Evolutionary conservation across 2,888 invertebrate genomes (phyloP).

Genomic region (Minunthozetes semirufus): DNA sequence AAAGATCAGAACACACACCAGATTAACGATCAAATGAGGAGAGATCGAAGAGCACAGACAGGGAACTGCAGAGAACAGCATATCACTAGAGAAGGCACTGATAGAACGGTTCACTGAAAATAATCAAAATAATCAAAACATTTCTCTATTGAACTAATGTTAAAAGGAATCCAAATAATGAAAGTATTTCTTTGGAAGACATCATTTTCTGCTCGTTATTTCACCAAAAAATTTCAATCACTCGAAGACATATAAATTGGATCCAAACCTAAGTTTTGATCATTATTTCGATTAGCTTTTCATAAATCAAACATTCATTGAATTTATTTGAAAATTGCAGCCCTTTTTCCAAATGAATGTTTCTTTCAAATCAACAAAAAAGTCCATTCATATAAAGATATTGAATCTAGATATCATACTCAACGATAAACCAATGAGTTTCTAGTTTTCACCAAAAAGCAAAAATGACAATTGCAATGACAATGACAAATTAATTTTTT

Average conservation of each 20-base stretch:
- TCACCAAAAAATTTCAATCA: not conserved
- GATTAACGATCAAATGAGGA: conserved; percentile 1
- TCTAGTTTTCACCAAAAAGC: too few relatives aligned
- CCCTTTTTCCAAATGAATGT: too few relatives aligned
- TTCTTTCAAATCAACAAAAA: too few relatives aligned
- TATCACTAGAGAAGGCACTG: not conserved
- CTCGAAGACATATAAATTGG: not conserved
- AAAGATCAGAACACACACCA: not conserved
- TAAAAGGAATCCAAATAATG: not conserved
- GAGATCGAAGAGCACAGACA: not conserved
- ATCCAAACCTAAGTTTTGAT: not conserved
- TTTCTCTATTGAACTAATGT: not conserved
- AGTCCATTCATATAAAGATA: too few relatives aligned
- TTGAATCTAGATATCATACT: too few relatives aligned
- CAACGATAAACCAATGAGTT: too few relatives aligned
- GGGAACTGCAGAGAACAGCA: not conserved
- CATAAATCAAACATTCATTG: not conserved
- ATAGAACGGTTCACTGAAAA: not conserved
- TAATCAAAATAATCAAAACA: not conserved
- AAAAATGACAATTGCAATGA: too few relatives aligned
- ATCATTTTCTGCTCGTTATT: not conserved
- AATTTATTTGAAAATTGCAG: too few relatives aligned
- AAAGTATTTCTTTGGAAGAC: not conserved
- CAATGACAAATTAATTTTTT: too few relatives aligned
- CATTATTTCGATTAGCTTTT: not conserved